Percentiles rank a stretch among this genome's conserved stretches.
Conservation (phyloP, 2,797 vertebrate species). For the Silurus aristotelis region DNA sequence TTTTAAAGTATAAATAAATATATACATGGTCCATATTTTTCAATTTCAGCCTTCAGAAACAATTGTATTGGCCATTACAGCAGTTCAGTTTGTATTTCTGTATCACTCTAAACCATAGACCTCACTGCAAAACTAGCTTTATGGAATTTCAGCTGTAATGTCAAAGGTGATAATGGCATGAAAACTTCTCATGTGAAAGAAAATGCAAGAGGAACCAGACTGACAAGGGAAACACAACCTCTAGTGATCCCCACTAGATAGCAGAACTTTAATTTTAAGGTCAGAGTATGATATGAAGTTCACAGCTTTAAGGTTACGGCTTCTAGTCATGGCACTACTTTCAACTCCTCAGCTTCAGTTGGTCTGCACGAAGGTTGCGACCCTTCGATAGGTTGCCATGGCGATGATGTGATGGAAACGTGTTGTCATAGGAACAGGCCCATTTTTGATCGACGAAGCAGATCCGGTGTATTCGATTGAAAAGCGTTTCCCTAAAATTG, state of each 20-base stretch:
- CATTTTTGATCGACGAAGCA: slow-evolving; percentile 28
- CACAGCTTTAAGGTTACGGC: background rate
- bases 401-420: slow-evolving; percentile 9
- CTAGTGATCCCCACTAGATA: background rate
- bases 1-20: background rate
- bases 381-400: slow-evolving; percentile 16
- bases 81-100: background rate
- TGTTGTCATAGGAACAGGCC: slow-evolving; percentile 19
- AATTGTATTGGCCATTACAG: background rate
- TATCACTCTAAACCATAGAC: background rate
- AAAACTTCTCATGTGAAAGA: background rate
- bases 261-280: background rate
- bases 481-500: background rate
- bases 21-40: background rate
- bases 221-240: background rate
- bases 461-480: background rate
- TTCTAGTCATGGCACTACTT: background rate
- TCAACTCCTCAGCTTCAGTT: background rate
- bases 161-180: background rate
- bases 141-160: background rate
- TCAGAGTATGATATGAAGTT: background rate
- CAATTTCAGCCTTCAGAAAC: too few relatives aligned
- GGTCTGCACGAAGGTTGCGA: background rate
- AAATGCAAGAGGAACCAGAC: background rate
- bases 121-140: background rate